Percentiles rank a stretch among this genome's conserved stretches.
Evolutionary conservation across 2,797 vertebrate genomes (phyloP).

Genomic region (Brachymystax lenok): DNA sequence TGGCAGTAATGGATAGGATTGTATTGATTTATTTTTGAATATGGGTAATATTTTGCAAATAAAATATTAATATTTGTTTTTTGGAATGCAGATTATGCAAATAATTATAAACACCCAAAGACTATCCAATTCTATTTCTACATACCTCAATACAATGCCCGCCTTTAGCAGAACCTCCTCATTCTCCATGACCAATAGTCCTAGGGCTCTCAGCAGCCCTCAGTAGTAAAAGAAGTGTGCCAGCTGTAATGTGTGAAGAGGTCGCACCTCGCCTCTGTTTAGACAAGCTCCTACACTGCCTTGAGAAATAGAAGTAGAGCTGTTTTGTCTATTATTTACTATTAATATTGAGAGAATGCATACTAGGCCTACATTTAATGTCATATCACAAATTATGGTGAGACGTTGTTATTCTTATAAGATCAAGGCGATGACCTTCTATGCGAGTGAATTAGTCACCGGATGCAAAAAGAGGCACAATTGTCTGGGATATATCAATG

Average conservation of each 20-base stretch:
- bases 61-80: not conserved
- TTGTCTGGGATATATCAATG: not conserved
- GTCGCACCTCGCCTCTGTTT: not conserved
- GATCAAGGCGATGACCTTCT: not conserved
- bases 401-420: not conserved
- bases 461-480: not conserved
- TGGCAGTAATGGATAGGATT: not conserved
- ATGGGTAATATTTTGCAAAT: not conserved
- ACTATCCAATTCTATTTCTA: not conserved
- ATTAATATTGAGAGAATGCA: not conserved
- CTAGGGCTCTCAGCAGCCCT: not conserved
- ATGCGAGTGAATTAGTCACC: not conserved
- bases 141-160: not conserved
- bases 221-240: not conserved
- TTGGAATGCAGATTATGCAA: not conserved
- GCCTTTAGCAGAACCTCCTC: not conserved
- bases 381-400: not conserved
- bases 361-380: not conserved
- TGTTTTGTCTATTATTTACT: not conserved
- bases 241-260: conserved; percentile 16
- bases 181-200: not conserved
- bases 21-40: not conserved
- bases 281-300: not conserved
- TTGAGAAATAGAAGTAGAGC: not conserved
- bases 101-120: not conserved